Evolutionary conservation across 1,140 invertebrate species (phyloP), one percentile per base, ranked within the genome.

Genomic region (Sycophaga agraensis): DNA sequence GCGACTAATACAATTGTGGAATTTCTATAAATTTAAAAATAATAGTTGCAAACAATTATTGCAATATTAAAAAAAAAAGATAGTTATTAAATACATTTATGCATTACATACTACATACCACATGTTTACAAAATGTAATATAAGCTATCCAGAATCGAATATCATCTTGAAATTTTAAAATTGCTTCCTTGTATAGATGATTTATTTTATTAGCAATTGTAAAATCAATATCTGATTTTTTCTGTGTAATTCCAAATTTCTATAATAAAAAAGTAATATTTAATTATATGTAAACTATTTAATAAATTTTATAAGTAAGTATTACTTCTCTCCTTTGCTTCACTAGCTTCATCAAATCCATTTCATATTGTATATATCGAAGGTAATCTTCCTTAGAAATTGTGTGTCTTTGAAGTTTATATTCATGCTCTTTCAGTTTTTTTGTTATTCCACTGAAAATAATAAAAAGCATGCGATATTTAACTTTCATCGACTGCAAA

Each of bases 301-400:
- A 40, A 59, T 40, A 21, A 28, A 53, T 16, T 49, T 39, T 34
- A 46, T 45, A 63, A 61, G 2, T 26, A 24, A 63, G 51, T 19
- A 65, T 71, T 73, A 82, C 82, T 65, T 81, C 78, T 71, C 83
- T 74, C 42, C 85, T 81, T 53, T 84, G 72, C 66, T 83, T 81
- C 35, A 91, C 80, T 28, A 90, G 78, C 71, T 86, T 84, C 7
- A 91, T 70, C n/a, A 91, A 73, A 69, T 86, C 79, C 69, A 87
- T 82, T 76, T 90, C 86, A 74, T 89, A 91, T 46, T 88, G 83
- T 65, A 91, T 89, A 65, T 91, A 91, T 56, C 83, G 80, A 9
- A 90, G 76, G 75, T 83, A 89, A 73, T 91, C 89, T 68, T 89
- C 86, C 75, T 90, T 89, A 21, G 75, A 75, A 76, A 89, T 90